A percentile compares a stretch with the other conserved stretches of the same genome.
Conservation (phyloP, 2,888 invertebrate species). For the Ophion ventricosus region DNA sequence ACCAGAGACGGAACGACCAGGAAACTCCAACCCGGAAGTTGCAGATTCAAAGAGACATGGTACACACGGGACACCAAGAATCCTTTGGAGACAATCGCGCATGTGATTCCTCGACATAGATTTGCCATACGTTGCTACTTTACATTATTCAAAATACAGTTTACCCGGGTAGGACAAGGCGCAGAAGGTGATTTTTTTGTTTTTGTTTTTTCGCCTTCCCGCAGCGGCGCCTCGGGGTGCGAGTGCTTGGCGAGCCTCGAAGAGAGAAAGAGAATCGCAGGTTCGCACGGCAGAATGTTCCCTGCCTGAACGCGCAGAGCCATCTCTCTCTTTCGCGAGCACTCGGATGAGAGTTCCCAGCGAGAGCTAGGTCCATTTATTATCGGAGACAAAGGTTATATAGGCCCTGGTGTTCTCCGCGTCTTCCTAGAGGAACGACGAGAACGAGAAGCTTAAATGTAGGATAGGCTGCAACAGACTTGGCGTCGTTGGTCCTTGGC, state of each 20-base stretch:
- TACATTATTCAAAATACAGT: conserved; percentile 64
- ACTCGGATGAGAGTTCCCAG: conserved; percentile 66
- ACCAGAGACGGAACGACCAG: not conserved
- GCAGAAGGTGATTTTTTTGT: conserved; percentile 25
- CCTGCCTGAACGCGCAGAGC: conserved; percentile 2
- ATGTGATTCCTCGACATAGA: conserved; percentile 47
- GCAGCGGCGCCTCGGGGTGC: conserved; percentile 11
- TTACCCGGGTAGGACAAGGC: conserved; percentile 29
- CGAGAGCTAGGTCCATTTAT: conserved; percentile 75
- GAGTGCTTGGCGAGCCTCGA: conserved; percentile 29
- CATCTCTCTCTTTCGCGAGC: conserved; percentile 31
- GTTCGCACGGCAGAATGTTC: conserved; percentile 23
- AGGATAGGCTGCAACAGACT: conserved; percentile 68
- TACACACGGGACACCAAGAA: conserved; percentile 17
- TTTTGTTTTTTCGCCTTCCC: conserved; percentile 24
- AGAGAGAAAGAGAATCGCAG: conserved; percentile 26
- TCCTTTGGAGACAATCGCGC: conserved; percentile 52
- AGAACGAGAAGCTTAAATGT: conserved; percentile 32
- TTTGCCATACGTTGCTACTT: conserved; percentile 58
- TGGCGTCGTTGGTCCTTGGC: conserved; percentile 67
- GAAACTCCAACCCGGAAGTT: conserved; percentile 50
- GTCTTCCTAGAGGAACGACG: not conserved
- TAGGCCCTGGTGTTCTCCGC: conserved; percentile 39
- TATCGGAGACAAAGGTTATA: conserved; percentile 78
- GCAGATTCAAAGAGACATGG: conserved; percentile 40